These are phyloP conservation scores for Drosophila neutralis DNA, from an alignment of 2,888 invertebrate species.

Conservation along the genomic window DNA sequence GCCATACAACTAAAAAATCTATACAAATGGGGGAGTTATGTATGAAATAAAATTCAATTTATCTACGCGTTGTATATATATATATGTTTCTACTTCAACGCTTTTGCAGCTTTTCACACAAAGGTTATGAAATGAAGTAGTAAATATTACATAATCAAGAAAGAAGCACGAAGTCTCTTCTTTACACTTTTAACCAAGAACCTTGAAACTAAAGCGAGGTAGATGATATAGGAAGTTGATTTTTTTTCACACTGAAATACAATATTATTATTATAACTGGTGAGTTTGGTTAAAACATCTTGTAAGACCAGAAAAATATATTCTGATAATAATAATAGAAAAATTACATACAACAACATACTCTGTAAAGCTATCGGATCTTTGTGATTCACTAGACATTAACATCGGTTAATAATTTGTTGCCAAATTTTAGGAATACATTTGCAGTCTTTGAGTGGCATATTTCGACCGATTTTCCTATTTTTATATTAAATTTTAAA, in stretches of 20 bases:
- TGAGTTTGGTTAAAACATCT: background rate
- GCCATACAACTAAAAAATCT: background rate
- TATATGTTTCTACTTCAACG: background rate
- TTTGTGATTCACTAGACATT: background rate
- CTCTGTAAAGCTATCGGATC: background rate
- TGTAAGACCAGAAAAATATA: background rate
- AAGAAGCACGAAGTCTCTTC: background rate
- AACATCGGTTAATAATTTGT: background rate
- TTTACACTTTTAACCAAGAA: background rate
- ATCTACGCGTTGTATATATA: background rate
- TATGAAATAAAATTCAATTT: background rate
- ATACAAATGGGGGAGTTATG: background rate
- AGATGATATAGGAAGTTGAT: background rate
- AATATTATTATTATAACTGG: no score
- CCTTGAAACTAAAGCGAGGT: background rate
- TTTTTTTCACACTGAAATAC: background rate
- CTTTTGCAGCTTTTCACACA: background rate
- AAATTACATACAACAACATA: background rate
- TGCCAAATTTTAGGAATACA: background rate
- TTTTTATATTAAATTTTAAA: background rate
- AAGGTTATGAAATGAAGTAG: background rate
- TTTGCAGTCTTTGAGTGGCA: background rate
- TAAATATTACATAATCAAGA: background rate
- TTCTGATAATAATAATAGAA: background rate
- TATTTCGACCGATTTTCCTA: background rate